Evolutionary conservation across 2,888 invertebrate species (phyloP), one percentile per base, ranked within the genome.

Genomic region (Alloplasta piceator): DNA sequence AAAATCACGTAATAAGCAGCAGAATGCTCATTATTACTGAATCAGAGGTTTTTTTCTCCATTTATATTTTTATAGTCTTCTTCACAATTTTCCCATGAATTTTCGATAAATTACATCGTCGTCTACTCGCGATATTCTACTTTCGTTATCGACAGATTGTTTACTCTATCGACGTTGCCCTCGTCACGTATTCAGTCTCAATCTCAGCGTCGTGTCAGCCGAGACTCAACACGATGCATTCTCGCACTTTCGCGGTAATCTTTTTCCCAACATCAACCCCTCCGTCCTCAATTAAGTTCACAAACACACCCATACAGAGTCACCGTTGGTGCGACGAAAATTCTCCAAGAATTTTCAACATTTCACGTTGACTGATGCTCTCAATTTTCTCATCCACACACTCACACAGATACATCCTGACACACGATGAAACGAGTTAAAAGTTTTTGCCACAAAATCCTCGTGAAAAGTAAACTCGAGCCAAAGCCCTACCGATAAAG

Each of bases 371-470:
- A 26, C 55, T 63, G 63, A 46, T 46, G 16, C 10, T 38, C 55
- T 56, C 46, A 39, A 36, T 14, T 41, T 43, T n/a, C 46, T 55
- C 12, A 38, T 38, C 10, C n/a, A n/a, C 16, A 60, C 14, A 41
- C 9, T 9, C 43, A 43, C 43, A 43, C 43, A 43, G 1, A 26
- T 26, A 26, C 3, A 26, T 55, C 14, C 10, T 16, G 41, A 52
- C 52, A 55, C 26, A 41, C 43, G 52, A 67, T 36, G 46, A 12
- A 55, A 36, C 10, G 46, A 63, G n/a, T 63, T 63, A 14, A 75
- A 75, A 75, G 38, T 60, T 67, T 66, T 66, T 74, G 9, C 61
- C 50, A 41, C 38, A 38, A 58, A 56, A n/a, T 2, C 10, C 36
- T 6, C 52, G 16, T 14, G n/a, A 38, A 60, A 60, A 14, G 38